Evolutionary conservation across 2,113 vertebrate genomes (phyloP), one percentile per base, ranked within the genome.

Genomic region (Tiliqua scincoides): DNA sequence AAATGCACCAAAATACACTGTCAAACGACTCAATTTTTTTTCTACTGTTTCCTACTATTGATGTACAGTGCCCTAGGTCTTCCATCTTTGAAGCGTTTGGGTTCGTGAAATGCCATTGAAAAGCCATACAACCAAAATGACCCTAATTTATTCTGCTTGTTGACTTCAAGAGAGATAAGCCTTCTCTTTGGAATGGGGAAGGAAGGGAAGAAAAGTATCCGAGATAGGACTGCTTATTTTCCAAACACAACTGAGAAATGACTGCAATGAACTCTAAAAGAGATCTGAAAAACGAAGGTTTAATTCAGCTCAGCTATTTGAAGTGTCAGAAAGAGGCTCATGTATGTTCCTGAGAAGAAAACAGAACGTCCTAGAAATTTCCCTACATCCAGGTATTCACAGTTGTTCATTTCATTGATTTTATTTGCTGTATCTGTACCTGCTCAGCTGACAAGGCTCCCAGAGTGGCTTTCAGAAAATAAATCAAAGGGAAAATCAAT

Each of bases 371-470:
- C 63, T 5, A 43, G 37, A 62, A 48, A 75, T 6, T 74, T 27
- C 71, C 32, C 15, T 35, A 43, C 20, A 40, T 17, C 67, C 88
- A 35, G 71, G 1, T 79, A 65, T 88, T 68, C 14, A 71, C 67
- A 83, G 84, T 90, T 71, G n/a, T 14, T 84, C 72, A 83, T 86
- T 71, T 35, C 8, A 48, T 48, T 48, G 43, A 48, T 48, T 48
- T n/a, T 48, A 48, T 48, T 48, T 48, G 8, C 4, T 5, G 43
- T 48, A 48, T 48, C 8, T 48, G 43, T 48, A 48, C 43, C 43
- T 48, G 43, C 43, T 48, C 43, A 48, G 43, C 43, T 48, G 43
- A 48, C 43, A 48, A 48, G 43, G 43, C 43, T 48, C 43, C 8
- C 43, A 48, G 43, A 48, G 43, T 8, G 43, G 43, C 43, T 48